phyloP scores from a whole-genome alignment of 2,888 invertebrate species.

The Atrina japonica region DNA sequence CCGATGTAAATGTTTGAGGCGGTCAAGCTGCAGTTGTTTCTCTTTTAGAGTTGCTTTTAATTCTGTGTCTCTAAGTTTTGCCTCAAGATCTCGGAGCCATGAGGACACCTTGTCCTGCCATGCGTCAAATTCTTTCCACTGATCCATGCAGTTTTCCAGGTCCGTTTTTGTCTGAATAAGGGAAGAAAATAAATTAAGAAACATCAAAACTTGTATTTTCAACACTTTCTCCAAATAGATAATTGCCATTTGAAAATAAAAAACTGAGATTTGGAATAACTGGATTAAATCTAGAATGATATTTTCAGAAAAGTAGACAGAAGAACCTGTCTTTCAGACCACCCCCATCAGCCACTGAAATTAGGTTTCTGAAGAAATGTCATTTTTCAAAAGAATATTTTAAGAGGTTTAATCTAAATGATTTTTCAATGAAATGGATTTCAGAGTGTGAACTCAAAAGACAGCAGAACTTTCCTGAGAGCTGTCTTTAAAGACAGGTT shows the following conservation, averaged over 20 bases:
- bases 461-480: too few relatives aligned
- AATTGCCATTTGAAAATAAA: not conserved
- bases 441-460: too few relatives aligned
- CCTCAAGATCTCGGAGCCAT: conserved; percentile 95
- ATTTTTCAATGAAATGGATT: too few relatives aligned
- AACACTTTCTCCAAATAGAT: not conserved
- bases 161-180: conserved; percentile 68
- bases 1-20: conserved; percentile 69
- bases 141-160: conserved; percentile 91
- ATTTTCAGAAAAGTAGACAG: too few relatives aligned
- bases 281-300: too few relatives aligned
- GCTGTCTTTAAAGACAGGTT: too few relatives aligned
- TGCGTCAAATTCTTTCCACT: conserved; percentile 95
- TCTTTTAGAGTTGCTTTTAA: conserved; percentile 75
- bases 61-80: conserved; percentile 85
- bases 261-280: not conserved
- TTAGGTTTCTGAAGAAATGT: too few relatives aligned
- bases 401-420: too few relatives aligned
- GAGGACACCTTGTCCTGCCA: conserved; percentile 91
- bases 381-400: too few relatives aligned
- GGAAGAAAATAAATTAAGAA: not conserved
- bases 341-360: too few relatives aligned
- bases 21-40: conserved; percentile 73
- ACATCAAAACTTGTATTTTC: not conserved
- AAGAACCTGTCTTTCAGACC: too few relatives aligned